Evolutionary conservation across 2,797 vertebrate genomes (phyloP), one percentile per base, ranked within the genome.

Genomic region (Neostethus bicornis): DNA sequence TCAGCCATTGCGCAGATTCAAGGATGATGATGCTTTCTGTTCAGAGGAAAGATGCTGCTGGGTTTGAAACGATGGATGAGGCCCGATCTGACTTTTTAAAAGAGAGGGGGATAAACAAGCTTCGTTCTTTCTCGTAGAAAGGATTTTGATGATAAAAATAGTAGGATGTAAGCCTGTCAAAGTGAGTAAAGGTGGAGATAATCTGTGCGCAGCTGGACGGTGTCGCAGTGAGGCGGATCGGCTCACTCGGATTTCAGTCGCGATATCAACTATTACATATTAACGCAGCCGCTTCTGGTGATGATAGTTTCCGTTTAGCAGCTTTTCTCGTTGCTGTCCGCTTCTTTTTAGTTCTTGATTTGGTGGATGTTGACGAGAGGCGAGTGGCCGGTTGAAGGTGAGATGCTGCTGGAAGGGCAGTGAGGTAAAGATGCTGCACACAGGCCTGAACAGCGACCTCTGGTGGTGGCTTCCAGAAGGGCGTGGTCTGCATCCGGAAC

Each of bases 1-100:
- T 96, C 95, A 70, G 94, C 93, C 96, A 98, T 97, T 70, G 87
- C 85, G 87, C 81, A 85, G 84, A 75, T 81, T 81, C 12, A 38
- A 13, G 51, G 60, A 73, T 61, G 75, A 70, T 25, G 79, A 24
- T 70, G 61, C 10, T 62, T 41, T 58, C 29, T 61, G 61, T 5
- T 26, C 58, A 37, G 66, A 43, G 49, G 61, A 28, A 35, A 26
- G 83, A 85, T 70, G 81, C 46, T 72, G 79, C 73, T 50, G 66
- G 59, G 26, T 70, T 55, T 69, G 66, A 42, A 48, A 59, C 41
- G 47, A 48, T 32, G 61, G 14, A 41, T 45, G 34, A 54, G 77
- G 66, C 70, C 76, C 48, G 68, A 63, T 41, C 6, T 11, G 46
- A 60, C 51, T 32, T 34, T 63, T 52, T 31, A 39, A 34, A 71